Percentiles rank a stretch among this genome's conserved stretches.
Evolutionary conservation across 2,888 invertebrate species (phyloP).

Genomic region (Caenorhabditis sulstoni): DNA sequence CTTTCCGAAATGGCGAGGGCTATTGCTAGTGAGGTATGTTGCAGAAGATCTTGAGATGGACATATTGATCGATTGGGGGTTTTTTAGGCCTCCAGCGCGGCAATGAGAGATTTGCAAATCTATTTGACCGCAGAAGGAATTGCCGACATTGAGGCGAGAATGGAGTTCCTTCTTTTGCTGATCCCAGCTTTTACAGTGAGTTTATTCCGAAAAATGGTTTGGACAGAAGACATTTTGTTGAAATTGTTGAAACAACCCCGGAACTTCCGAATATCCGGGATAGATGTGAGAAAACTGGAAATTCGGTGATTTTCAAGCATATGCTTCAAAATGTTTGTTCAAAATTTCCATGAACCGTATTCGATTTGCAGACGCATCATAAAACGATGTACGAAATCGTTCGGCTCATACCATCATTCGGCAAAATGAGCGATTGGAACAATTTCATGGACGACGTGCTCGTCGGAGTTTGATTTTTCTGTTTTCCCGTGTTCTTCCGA

Average conservation of each 20-base stretch:
- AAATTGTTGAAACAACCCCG: too few species aligned
- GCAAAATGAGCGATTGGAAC: constrained; percentile 77
- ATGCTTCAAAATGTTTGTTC: neutral
- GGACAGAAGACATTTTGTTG: too few species aligned
- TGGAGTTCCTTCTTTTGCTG: constrained; percentile 70
- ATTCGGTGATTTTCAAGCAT: too few species aligned
- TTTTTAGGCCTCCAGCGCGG: constrained; percentile 71
- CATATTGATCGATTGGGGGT: too few species aligned
- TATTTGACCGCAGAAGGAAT: constrained; percentile 71
- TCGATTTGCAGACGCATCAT: constrained; percentile 70
- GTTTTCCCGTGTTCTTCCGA: neutral
- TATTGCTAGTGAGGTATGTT: constrained; percentile 48
- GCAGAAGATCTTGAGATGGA: too few species aligned
- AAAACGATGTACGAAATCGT: constrained; percentile 71
- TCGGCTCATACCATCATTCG: constrained; percentile 73
- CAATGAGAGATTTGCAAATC: constrained; percentile 72
- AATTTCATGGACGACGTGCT: constrained; percentile 75
- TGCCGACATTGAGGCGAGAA: constrained; percentile 65
- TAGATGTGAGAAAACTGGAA: too few species aligned
- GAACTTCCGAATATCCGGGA: too few species aligned
- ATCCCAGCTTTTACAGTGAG: constrained; percentile 69
- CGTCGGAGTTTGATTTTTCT: constrained; percentile 53
- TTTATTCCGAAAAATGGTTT: too few species aligned
- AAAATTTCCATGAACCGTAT: neutral
- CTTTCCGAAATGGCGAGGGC: constrained; percentile 62